These are phyloP conservation scores for Abscondita cerata DNA, from an alignment of 2,888 invertebrate genomes.

Conservation along the genomic window DNA sequence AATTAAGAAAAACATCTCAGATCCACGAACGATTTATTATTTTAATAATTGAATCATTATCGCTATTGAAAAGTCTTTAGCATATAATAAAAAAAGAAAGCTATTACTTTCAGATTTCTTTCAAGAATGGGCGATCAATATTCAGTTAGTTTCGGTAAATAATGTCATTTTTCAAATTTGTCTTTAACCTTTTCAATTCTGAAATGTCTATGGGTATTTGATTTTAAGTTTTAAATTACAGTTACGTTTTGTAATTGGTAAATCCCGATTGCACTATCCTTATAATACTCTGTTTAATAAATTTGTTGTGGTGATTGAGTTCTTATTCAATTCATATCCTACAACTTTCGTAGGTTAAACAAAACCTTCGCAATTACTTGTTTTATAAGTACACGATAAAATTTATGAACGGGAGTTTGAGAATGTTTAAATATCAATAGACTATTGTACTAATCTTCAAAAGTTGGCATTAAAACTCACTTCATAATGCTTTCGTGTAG, in stretches of 20 bases:
- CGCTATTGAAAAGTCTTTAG: slow-evolving; percentile 37
- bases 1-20: slow-evolving; percentile 8
- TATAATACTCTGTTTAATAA: no score
- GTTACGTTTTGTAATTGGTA: slow-evolving; percentile 3
- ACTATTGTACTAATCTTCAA: slow-evolving; percentile 24
- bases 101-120: slow-evolving; percentile 42
- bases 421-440: slow-evolving; percentile 23
- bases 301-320: no score
- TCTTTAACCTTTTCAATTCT: slow-evolving; percentile 26
- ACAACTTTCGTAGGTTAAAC: no score
- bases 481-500: slow-evolving; percentile 16
- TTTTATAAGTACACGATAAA: slow-evolving; percentile 19
- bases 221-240: slow-evolving; percentile 7
- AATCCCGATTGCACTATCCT: no score
- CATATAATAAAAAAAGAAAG: slow-evolving; percentile 39
- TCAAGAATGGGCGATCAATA: slow-evolving; percentile 37
- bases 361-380: not conserved
- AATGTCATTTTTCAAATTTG: slow-evolving; percentile 37
- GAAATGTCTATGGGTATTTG: slow-evolving; percentile 13
- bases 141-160: slow-evolving; percentile 39
- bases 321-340: no score
- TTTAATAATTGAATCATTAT: slow-evolving; percentile 30
- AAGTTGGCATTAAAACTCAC: slow-evolving; percentile 20
- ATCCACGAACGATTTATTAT: slow-evolving; percentile 31
- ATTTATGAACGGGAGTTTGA: slow-evolving; percentile 1